phyloP scores from a whole-genome alignment of 2,888 invertebrate species.

The Podotricha telesiphe region DNA sequence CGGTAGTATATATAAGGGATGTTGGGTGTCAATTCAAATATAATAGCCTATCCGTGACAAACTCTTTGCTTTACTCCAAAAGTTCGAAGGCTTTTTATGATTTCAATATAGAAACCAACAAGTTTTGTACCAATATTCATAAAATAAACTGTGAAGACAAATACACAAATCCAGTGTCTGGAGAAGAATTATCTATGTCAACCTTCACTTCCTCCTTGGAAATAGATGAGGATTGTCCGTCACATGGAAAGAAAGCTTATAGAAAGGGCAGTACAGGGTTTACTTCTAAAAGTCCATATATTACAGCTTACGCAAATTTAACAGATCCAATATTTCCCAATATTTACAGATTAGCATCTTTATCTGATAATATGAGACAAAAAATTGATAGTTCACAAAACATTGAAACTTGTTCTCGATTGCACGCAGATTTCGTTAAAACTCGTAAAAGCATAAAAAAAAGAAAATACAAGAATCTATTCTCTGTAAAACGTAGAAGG shows the following conservation, averaged over 20 bases:
- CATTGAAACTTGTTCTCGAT: constrained; percentile 26
- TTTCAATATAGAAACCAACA: constrained; percentile 53
- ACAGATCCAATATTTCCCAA: constrained; percentile 41
- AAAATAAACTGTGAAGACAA: constrained; percentile 67
- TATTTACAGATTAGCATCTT: constrained; percentile 39
- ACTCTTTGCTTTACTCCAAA: constrained; percentile 54
- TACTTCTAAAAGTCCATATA: constrained; percentile 50
- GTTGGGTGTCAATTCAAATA: constrained; percentile 73
- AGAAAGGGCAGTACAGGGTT: constrained; percentile 50
- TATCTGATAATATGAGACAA: constrained; percentile 23
- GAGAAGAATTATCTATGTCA: constrained; percentile 51
- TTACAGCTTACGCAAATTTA: constrained; percentile 52
- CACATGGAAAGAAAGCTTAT: constrained; percentile 51
- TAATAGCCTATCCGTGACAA: constrained; percentile 52
- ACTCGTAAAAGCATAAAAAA: constrained; percentile 56
- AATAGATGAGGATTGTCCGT: constrained; percentile 56
- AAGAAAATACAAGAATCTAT: constrained; percentile 61
- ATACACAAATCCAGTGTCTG: constrained; percentile 56
- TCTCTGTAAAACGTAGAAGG: constrained; percentile 56
- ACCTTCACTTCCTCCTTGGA: constrained; percentile 57
- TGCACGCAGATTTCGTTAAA: constrained; percentile 46
- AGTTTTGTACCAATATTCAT: constrained; percentile 55
- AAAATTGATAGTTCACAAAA: constrained; percentile 23
- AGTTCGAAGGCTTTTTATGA: constrained; percentile 61
- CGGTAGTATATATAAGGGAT: constrained; percentile 70